Percentiles rank a stretch among this genome's conserved stretches.
Evolutionary conservation across 2,888 invertebrate genomes (phyloP).

Genomic region (Halictus quadricinctus): DNA sequence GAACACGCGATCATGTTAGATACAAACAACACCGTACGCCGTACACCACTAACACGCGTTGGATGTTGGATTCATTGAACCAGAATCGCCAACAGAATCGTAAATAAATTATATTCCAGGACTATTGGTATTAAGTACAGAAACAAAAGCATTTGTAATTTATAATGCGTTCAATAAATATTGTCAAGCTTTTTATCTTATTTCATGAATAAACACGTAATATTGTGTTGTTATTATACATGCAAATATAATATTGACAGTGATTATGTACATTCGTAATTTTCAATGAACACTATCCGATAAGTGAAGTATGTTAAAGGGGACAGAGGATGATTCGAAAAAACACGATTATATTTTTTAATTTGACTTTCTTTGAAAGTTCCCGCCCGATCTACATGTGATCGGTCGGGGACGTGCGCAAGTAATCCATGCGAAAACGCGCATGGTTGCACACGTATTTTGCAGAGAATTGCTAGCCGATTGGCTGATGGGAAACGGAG

Average conservation of each 20-base stretch:
- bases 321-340: neutral
- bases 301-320: neutral
- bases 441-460: constrained; percentile 54
- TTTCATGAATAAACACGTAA: neutral
- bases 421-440: constrained; percentile 25
- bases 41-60: neutral
- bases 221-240: neutral
- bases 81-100: neutral
- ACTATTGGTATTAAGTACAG: neutral
- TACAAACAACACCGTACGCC: neutral
- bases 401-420: constrained; percentile 34
- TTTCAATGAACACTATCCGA: neutral
- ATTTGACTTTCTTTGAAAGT: constrained; percentile 16
- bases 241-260: neutral
- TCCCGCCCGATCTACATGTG: constrained; percentile 27
- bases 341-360: neutral
- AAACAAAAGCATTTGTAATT: neutral
- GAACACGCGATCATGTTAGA: neutral
- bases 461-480: constrained; percentile 17
- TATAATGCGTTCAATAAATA: neutral
- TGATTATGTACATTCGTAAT: neutral
- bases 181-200: neutral
- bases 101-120: neutral
- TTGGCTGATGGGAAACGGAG: constrained; percentile 36
- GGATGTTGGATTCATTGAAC: neutral